phyloP scores from a whole-genome alignment of 2,113 vertebrate genomes.

The Zingel zingel region DNA sequence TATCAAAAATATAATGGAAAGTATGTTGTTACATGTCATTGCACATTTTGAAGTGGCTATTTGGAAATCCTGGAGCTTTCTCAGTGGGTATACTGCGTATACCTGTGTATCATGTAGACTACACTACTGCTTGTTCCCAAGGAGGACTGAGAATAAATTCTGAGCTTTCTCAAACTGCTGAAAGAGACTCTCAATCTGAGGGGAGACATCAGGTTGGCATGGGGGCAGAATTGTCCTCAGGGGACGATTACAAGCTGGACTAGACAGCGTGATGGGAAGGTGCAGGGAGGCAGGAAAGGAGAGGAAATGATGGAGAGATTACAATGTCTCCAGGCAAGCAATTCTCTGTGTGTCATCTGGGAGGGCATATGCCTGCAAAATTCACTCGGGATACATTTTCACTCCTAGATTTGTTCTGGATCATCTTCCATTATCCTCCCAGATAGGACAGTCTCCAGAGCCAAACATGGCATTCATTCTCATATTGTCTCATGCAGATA shows the following conservation, averaged over 20 bases:
- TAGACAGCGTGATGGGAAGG: slow-evolving; percentile 56
- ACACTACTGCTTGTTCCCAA: background rate
- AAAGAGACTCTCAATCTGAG: slow-evolving; percentile 39
- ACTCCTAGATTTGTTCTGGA: slow-evolving; percentile 60
- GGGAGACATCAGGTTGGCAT: slow-evolving; percentile 50
- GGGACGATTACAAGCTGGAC: slow-evolving; percentile 74
- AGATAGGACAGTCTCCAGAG: slow-evolving; percentile 47
- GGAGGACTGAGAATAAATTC: slow-evolving; percentile 26
- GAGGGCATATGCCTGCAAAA: slow-evolving; percentile 56
- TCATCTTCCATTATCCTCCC: slow-evolving; percentile 64
- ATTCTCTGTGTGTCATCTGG: slow-evolving; percentile 69
- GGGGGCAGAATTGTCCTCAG: slow-evolving; percentile 67
- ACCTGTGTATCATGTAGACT: no score
- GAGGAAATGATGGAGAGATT: slow-evolving; percentile 70
- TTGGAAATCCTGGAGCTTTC: no score
- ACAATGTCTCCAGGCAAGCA: slow-evolving; percentile 63
- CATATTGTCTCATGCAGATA: slow-evolving; percentile 61
- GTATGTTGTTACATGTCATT: no score
- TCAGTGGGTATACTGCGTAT: no score
- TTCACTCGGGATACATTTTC: slow-evolving; percentile 50
- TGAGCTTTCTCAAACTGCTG: slow-evolving; percentile 8
- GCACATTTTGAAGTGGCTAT: no score
- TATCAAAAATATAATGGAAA: no score
- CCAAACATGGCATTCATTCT: slow-evolving; percentile 37
- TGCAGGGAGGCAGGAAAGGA: slow-evolving; percentile 47